A percentile compares a stretch with the other conserved stretches of the same genome.
phyloP scores from a whole-genome alignment of 1,140 invertebrate species.

The Agrypnia vestita region DNA sequence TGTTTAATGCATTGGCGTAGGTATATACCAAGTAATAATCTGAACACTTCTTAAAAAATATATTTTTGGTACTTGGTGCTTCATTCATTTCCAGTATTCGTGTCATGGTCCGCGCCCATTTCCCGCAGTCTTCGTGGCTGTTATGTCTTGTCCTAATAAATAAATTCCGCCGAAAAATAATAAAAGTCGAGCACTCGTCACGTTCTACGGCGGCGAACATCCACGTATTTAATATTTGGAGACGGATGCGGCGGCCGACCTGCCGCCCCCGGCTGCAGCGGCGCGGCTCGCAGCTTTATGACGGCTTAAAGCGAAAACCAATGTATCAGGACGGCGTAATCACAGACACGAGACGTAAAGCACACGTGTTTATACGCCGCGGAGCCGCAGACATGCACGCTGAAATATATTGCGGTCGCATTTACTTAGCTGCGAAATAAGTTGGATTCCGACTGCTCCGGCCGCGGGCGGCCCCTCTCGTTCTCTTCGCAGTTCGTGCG shows the following conservation, averaged over 20 bases:
- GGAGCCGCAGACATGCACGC: not conserved
- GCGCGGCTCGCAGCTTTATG: not conserved
- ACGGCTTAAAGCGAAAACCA: slow-evolving; percentile 20
- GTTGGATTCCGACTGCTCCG: not conserved
- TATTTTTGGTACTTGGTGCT: too few species aligned
- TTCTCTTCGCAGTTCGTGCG: too few species aligned
- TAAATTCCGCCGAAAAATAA: too few species aligned
- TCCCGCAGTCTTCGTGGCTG: too few species aligned
- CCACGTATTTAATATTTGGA: not conserved
- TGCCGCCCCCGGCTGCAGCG: slow-evolving; percentile 13
- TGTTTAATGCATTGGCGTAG: too few species aligned
- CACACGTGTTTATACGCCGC: not conserved
- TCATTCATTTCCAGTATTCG: too few species aligned
- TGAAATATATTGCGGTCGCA: slow-evolving; percentile 1
- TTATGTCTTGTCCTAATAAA: too few species aligned
- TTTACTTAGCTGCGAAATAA: not conserved
- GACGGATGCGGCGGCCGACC: not conserved
- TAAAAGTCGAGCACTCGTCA: not conserved
- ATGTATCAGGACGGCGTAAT: not conserved
- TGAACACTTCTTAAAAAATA: too few species aligned
- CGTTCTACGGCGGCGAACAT: not conserved
- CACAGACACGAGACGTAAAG: slow-evolving; percentile 20
- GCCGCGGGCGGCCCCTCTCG: not conserved
- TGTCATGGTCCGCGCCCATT: too few species aligned
- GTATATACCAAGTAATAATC: too few species aligned